A percentile compares a stretch with the other conserved stretches of the same genome.
Conservation (phyloP, 2,113 vertebrate genomes). For the Atherinomorus stipes region DNA sequence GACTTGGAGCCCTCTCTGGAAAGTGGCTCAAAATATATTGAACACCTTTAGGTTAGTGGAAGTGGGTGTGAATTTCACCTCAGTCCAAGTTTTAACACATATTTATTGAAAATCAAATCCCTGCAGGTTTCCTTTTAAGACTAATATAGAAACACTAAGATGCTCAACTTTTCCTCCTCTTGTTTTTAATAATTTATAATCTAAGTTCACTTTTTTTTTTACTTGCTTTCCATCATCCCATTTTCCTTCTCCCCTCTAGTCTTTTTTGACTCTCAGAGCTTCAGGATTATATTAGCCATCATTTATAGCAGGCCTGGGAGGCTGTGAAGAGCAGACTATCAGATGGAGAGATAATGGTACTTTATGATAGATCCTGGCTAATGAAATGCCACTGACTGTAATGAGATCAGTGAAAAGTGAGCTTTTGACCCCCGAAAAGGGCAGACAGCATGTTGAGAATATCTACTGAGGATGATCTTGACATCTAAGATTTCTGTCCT, state of each 20-base stretch:
- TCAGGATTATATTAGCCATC: conserved; percentile 75
- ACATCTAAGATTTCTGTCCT: conserved; percentile 36
- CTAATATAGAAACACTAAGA: neutral
- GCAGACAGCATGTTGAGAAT: conserved; percentile 60
- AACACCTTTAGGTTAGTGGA: conserved; percentile 19
- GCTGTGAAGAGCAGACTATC: conserved; percentile 74
- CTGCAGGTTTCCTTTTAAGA: neutral
- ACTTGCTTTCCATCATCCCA: neutral
- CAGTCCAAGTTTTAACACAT: neutral
- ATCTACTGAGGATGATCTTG: conserved; percentile 51
- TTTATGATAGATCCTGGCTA: conserved; percentile 76
- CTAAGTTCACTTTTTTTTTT: conserved; percentile 1
- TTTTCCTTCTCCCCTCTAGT: conserved; percentile 11
- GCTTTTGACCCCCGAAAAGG: conserved; percentile 73
- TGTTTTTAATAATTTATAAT: conserved; percentile 3
- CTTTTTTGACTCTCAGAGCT: conserved; percentile 36
- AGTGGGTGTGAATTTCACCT: neutral
- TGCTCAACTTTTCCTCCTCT: neutral
- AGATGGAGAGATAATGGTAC: conserved; percentile 77
- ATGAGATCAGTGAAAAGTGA: conserved; percentile 83
- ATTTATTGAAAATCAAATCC: neutral
- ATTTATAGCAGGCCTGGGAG: conserved; percentile 75
- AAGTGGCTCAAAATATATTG: conserved; percentile 6
- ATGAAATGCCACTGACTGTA: conserved; percentile 82
- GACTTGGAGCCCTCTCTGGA: conserved; percentile 24